phyloP scores from a whole-genome alignment of 2,888 invertebrate genomes.

The Lithophane leautieri region DNA sequence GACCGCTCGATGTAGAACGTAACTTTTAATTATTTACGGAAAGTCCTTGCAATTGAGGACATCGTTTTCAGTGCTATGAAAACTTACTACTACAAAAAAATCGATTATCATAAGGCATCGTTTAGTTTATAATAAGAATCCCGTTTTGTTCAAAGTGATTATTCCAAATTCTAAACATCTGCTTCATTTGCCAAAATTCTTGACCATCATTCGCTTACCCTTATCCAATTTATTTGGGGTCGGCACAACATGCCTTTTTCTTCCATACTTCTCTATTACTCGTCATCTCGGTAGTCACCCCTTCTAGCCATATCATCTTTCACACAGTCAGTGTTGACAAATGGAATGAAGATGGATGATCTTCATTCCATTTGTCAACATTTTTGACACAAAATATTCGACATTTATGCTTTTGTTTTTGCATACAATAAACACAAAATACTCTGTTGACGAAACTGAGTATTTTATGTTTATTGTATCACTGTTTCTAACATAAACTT shows the following conservation, averaged over 20 bases:
- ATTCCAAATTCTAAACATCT: background rate
- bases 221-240: too few relatives aligned
- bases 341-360: too few relatives aligned
- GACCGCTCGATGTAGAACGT: constrained; percentile 51
- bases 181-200: background rate
- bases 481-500: background rate
- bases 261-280: background rate
- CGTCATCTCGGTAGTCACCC: background rate
- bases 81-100: background rate
- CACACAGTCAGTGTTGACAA: too few relatives aligned
- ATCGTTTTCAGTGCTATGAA: constrained; percentile 1
- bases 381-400: background rate
- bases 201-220: too few relatives aligned
- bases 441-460: too few relatives aligned
- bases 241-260: too few relatives aligned
- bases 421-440: background rate
- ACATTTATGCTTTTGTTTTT: too few relatives aligned
- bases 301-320: background rate
- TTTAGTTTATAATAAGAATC: background rate
- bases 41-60: constrained; percentile 38
- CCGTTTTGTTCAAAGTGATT: background rate
- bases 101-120: background rate
- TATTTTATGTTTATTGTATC: too few relatives aligned
- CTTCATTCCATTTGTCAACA: background rate
- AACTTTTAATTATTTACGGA: constrained; percentile 40